Percentiles rank a stretch among this genome's conserved stretches.
Conservation (phyloP, 2,797 vertebrate genomes). For the Knipowitschia caucasica region DNA sequence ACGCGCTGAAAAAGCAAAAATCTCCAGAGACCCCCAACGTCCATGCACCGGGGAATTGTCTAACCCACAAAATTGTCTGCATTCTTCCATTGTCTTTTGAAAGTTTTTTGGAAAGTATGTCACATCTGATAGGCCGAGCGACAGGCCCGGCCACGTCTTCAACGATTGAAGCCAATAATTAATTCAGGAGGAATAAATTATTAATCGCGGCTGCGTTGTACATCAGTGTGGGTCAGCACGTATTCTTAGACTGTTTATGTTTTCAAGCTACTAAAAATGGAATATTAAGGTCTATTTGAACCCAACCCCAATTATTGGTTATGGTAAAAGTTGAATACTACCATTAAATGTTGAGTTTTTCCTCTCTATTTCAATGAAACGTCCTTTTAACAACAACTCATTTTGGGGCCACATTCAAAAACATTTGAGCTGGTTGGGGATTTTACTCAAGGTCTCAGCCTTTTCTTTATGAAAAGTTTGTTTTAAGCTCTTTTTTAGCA, state of each 20-base stretch:
- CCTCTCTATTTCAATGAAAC: no score
- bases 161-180: background rate
- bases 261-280: background rate
- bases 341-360: no score
- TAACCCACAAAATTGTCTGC: background rate
- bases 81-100: background rate
- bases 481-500: no score
- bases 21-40: background rate
- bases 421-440: no score
- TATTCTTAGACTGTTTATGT: background rate
- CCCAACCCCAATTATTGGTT: no score
- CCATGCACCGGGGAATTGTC: conserved; percentile 4
- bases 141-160: background rate
- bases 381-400: no score
- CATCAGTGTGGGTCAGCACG: background rate
- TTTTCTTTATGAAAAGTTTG: no score
- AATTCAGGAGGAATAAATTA: background rate
- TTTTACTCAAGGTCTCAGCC: no score
- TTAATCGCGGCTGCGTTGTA: background rate
- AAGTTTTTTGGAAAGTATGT: background rate
- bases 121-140: background rate
- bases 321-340: no score
- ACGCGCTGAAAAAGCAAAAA: background rate
- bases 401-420: no score
- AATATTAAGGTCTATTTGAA: no score